Evolutionary conservation across 2,888 invertebrate genomes (phyloP).

Genomic region (Andrena marginata): DNA sequence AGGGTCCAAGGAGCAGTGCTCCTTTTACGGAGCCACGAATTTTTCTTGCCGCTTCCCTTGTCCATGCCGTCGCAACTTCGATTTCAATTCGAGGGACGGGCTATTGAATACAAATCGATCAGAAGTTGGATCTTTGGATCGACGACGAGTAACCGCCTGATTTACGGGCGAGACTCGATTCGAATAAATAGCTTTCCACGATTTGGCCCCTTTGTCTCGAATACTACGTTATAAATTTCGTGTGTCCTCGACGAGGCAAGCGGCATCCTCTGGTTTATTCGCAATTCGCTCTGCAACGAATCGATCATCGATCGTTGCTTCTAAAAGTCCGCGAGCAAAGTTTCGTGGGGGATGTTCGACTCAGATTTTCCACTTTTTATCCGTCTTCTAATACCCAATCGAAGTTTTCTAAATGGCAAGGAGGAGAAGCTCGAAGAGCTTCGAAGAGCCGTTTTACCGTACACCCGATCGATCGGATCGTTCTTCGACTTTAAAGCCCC

Average conservation of each 20-base stretch:
- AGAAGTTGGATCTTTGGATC: conserved; percentile 17
- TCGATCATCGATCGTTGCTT: conserved; percentile 7
- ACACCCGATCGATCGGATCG: neutral
- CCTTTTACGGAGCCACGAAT: conserved; percentile 58
- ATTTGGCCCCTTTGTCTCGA: conserved; percentile 4
- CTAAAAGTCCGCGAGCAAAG: neutral
- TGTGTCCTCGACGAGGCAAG: conserved; percentile 17
- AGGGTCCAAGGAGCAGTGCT: neutral
- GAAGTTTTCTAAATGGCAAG: too few relatives aligned
- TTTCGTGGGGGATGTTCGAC: neutral
- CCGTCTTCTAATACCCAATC: too few relatives aligned
- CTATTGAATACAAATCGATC: conserved; percentile 62
- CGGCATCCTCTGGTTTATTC: conserved; percentile 9
- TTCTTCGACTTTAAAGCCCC: neutral
- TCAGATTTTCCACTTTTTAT: neutral
- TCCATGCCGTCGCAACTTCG: conserved; percentile 12
- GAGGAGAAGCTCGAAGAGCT: too few relatives aligned
- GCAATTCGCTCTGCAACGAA: neutral
- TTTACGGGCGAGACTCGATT: conserved; percentile 48
- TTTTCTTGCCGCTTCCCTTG: conserved; percentile 38
- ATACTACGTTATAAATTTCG: conserved; percentile 48
- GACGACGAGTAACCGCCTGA: conserved; percentile 51
- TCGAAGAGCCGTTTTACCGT: too few relatives aligned
- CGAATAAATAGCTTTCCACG: conserved; percentile 42
- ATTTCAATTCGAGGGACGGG: conserved; percentile 36